Evolutionary conservation across 2,797 vertebrate genomes (phyloP).

Genomic region (Pipistrellus nathusii): DNA sequence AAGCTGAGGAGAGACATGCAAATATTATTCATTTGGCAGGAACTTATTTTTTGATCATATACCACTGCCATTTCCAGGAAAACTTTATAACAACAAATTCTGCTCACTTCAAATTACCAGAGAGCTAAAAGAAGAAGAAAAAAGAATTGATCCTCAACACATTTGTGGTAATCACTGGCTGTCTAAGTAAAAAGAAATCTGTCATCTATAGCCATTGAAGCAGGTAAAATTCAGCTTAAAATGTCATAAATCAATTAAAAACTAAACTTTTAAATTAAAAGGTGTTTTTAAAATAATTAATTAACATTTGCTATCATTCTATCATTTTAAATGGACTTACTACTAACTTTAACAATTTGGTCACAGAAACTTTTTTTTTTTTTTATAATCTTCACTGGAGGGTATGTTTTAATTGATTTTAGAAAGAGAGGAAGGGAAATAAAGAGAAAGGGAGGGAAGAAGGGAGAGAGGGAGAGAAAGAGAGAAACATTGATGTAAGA

Average conservation of each 20-base stretch:
- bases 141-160: not conserved
- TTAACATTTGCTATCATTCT: conserved; percentile 75
- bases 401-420: not conserved
- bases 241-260: conserved; percentile 70
- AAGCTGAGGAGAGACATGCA: not conserved
- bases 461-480: not conserved
- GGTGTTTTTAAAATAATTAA: conserved; percentile 73
- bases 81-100: conserved; percentile 15
- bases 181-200: conserved; percentile 77
- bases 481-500: not conserved
- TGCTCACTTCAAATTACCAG: conserved; percentile 31
- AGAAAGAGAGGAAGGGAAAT: not conserved
- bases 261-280: conserved; percentile 73
- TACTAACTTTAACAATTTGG: conserved; percentile 70
- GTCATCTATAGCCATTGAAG: conserved; percentile 26
- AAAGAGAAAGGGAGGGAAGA: not conserved
- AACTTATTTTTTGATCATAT: conserved; percentile 44
- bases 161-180: conserved; percentile 20
- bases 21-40: conserved; percentile 12
- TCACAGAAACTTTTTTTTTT: not conserved
- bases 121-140: not conserved
- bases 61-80: conserved; percentile 49
- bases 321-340: conserved; percentile 75
- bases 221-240: conserved; percentile 74
- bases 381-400: not conserved